A percentile compares a stretch with the other conserved stretches of the same genome.
phyloP scores from a whole-genome alignment of 2,797 vertebrate species.

The Sphenopsis melanotis region DNA sequence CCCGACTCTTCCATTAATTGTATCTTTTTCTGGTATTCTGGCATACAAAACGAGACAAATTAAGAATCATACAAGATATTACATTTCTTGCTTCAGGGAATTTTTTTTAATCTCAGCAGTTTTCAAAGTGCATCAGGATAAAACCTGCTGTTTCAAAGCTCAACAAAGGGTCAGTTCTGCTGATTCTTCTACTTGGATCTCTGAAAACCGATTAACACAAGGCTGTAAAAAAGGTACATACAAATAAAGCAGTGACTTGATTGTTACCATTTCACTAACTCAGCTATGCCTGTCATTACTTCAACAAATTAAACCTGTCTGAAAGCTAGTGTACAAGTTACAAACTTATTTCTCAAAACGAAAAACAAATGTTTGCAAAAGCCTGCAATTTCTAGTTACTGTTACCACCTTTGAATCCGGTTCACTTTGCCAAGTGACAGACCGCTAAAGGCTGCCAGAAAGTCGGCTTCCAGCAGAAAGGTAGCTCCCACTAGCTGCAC shows the following conservation, averaged over 20 bases:
- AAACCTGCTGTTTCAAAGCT: neutral
- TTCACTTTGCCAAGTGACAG: neutral
- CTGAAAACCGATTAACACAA: neutral
- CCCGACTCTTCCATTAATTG: constrained; percentile 28
- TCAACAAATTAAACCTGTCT: neutral
- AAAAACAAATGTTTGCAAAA: neutral
- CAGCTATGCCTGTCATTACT: neutral
- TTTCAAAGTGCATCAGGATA: neutral
- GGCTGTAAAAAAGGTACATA: neutral
- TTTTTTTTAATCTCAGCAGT: neutral
- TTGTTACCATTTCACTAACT: neutral
- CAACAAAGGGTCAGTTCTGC: neutral
- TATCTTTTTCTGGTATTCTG: neutral
- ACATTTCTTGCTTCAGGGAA: neutral
- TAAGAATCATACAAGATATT: neutral
- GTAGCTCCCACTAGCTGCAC: neutral
- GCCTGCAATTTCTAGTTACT: neutral
- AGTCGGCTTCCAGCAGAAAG: neutral
- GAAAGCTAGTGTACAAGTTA: neutral
- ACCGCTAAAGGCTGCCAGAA: neutral
- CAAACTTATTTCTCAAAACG: neutral
- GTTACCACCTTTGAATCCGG: neutral
- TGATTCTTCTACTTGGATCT: neutral
- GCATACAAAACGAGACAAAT: neutral
- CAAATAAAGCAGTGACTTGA: neutral